Evolutionary conservation across 2,113 vertebrate genomes (phyloP).

Genomic region (Crotalus helleri): DNA sequence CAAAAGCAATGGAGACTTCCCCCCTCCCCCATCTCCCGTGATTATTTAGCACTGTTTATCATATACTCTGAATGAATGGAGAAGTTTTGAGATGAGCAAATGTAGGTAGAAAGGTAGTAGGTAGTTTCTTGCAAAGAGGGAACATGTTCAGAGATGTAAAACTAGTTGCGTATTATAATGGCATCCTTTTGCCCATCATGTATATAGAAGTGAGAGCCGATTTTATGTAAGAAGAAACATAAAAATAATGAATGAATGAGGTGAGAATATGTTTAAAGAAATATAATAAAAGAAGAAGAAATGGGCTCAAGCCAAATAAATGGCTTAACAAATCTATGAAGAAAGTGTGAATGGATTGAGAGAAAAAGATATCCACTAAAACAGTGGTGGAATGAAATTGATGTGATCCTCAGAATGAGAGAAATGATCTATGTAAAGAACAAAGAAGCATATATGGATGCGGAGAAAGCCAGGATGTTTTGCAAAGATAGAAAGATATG

Average conservation of each 20-base stretch:
- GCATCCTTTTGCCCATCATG: background rate
- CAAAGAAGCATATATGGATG: background rate
- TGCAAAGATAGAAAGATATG: background rate
- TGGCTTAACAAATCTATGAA: background rate
- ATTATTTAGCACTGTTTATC: background rate
- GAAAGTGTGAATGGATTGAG: background rate
- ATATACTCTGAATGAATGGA: background rate
- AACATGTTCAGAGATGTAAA: background rate
- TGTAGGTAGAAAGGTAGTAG: background rate
- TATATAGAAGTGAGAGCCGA: background rate
- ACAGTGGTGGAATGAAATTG: background rate
- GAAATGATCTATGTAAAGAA: background rate
- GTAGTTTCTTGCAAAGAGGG: background rate
- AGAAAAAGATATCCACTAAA: background rate
- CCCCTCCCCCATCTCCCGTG: background rate
- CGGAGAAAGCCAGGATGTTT: background rate
- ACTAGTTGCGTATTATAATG: background rate
- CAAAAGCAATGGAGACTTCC: background rate
- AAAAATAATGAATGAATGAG: background rate
- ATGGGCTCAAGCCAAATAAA: background rate
- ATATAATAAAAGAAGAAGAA: background rate
- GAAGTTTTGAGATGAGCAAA: background rate
- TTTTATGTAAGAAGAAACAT: background rate
- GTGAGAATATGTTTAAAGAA: background rate
- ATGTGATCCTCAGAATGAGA: background rate